Evolutionary conservation across 2,797 vertebrate genomes (phyloP), one percentile per base, ranked within the genome.

Genomic region (Eulemur albifrons): DNA sequence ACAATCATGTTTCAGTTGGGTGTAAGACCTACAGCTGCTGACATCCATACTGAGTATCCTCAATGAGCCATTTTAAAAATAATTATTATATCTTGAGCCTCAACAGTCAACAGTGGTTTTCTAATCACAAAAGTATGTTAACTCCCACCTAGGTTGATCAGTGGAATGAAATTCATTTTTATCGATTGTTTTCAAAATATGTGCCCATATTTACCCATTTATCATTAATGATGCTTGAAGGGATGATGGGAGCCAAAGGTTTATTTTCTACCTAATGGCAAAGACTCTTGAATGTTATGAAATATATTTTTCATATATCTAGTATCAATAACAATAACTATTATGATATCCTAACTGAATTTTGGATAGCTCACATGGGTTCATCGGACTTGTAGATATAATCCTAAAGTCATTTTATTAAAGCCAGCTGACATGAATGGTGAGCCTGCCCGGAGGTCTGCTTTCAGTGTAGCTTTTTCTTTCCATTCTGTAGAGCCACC

Each of bases 71-170:
- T 83, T 96, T 90, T 43, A 1, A 40, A 94, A 85, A 82, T 70
- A 97, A 92, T 30, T 75, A 89, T 25, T 77, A 45, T 40, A 88
- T 75, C 65, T 94, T 94, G 35, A 93, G 45, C 69, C 87, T 63
- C 20, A 83, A 76, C 0, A 76, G 63, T 89, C 50, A 93, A 87
- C 54, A 7, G 76, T 30, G 25, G 54, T 79, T 94, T 83, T 92
- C 65, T 77, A 92, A 90, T 92, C 40, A 90, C 25, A 75, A 73
- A 88, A n/a, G 67, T 50, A 72, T 35, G 25, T 27, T 81, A 80
- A 80, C 18, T 81, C 61, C 43, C 54, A 73, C 54, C 35, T 67
- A 52, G 12, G 23, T 81, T 92, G 70, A 92, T 79, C 65, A 85
- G 11, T 32, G 5, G 15, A 82, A 69, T 73, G 18, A 20, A 97